Evolutionary conservation across 2,113 vertebrate species (phyloP).

Genomic region (Bothrops jararaca): DNA sequence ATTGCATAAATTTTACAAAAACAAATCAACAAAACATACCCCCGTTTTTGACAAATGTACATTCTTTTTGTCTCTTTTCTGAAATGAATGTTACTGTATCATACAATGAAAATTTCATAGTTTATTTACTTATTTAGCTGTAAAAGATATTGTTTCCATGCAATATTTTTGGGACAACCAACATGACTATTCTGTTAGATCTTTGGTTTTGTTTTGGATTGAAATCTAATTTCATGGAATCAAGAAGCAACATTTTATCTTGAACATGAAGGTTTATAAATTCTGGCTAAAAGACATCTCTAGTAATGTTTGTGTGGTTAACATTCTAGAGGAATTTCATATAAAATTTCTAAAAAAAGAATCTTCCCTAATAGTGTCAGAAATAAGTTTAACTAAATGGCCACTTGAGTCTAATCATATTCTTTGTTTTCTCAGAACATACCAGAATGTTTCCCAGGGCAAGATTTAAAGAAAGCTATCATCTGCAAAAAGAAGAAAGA

Average conservation of each 20-base stretch:
- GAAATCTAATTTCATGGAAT: not conserved
- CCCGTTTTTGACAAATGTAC: not conserved
- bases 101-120: not conserved
- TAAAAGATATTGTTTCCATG: not conserved
- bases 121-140: not conserved
- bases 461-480: not conserved
- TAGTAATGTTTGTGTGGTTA: not conserved
- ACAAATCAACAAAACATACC: not conserved
- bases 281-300: not conserved
- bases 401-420: not conserved
- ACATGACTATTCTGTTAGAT: not conserved
- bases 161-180: not conserved
- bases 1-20: not conserved
- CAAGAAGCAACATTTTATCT: not conserved
- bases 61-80: not conserved
- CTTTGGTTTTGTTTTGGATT: not conserved
- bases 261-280: not conserved
- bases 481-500: not conserved
- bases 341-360: not conserved
- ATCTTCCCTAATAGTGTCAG: not conserved
- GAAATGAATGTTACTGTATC: not conserved
- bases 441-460: not conserved
- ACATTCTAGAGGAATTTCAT: not conserved
- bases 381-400: not conserved
- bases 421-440: not conserved